These are phyloP conservation scores for Babylonia areolata DNA, from an alignment of 1,140 invertebrate genomes.

Conservation along the genomic window DNA sequence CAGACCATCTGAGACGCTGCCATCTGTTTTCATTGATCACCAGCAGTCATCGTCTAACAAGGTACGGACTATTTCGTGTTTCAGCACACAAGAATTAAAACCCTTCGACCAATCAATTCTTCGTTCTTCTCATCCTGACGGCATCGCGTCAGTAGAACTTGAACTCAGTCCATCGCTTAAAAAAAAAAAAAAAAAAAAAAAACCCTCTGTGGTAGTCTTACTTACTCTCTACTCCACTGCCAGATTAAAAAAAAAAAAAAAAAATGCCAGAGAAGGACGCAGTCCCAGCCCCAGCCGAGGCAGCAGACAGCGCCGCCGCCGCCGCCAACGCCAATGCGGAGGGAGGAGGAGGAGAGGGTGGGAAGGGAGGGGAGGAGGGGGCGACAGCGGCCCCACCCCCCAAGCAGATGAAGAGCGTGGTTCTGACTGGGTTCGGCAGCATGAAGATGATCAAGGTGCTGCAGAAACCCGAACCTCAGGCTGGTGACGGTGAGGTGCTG, in stretches of 20 bases:
- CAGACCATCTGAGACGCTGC: too few species aligned
- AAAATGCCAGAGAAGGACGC: constrained; percentile 32
- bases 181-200: too few species aligned
- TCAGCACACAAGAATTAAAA: too few species aligned
- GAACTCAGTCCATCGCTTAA: too few species aligned
- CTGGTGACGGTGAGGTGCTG: constrained; percentile 86
- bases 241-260: background rate
- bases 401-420: constrained; percentile 88
- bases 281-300: constrained; percentile 6
- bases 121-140: too few species aligned
- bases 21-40: too few species aligned
- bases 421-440: constrained; percentile 89
- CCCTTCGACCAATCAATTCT: too few species aligned
- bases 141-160: too few species aligned
- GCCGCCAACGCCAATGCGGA: constrained; percentile 32
- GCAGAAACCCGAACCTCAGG: constrained; percentile 85
- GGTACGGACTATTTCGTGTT: too few species aligned
- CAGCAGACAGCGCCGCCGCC: constrained; percentile 9
- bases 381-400: constrained; percentile 72
- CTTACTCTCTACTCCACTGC: too few species aligned
- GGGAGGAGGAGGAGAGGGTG: constrained; percentile 27
- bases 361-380: constrained; percentile 11
- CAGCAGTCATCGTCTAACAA: too few species aligned
- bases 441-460: constrained; percentile 88
- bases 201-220: too few species aligned